A percentile compares a stretch with the other conserved stretches of the same genome.
phyloP scores from a whole-genome alignment of 2,113 vertebrate genomes.

The Dicentrarchus labrax region DNA sequence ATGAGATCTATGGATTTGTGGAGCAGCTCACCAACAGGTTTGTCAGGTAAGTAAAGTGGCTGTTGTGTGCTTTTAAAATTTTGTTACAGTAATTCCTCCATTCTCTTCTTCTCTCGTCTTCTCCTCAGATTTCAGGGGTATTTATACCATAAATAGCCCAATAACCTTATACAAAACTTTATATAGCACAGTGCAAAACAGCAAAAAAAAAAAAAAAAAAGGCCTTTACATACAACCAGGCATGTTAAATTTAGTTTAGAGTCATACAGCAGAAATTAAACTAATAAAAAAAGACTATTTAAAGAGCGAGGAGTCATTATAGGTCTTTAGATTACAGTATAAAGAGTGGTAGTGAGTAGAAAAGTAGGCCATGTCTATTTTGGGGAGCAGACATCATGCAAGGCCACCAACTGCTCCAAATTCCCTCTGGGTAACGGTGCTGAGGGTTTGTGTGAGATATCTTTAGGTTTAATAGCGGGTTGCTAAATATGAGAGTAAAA shows the following conservation, averaged over 20 bases:
- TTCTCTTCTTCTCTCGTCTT: background rate
- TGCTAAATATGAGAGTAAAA: slow-evolving; percentile 69
- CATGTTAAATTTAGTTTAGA: background rate
- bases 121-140: background rate
- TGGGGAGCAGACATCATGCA: slow-evolving; percentile 45
- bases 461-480: slow-evolving; percentile 76
- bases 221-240: background rate
- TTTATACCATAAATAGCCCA: background rate
- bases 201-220: background rate
- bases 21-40: slow-evolving; percentile 93
- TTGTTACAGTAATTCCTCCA: background rate
- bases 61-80: background rate
- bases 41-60: slow-evolving; percentile 86
- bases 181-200: background rate
- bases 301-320: background rate
- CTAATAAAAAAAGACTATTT: slow-evolving; percentile 9
- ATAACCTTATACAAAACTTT: no score
- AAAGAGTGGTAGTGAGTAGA: slow-evolving; percentile 40
- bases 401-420: slow-evolving; percentile 55
- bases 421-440: slow-evolving; percentile 32
- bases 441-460: slow-evolving; percentile 57
- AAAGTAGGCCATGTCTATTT: slow-evolving; percentile 69
- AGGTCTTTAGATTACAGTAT: slow-evolving; percentile 15
- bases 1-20: slow-evolving; percentile 93
- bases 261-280: background rate